These are phyloP conservation scores for Halictus quadricinctus DNA, from an alignment of 2,888 invertebrate species.

Conservation along the genomic window DNA sequence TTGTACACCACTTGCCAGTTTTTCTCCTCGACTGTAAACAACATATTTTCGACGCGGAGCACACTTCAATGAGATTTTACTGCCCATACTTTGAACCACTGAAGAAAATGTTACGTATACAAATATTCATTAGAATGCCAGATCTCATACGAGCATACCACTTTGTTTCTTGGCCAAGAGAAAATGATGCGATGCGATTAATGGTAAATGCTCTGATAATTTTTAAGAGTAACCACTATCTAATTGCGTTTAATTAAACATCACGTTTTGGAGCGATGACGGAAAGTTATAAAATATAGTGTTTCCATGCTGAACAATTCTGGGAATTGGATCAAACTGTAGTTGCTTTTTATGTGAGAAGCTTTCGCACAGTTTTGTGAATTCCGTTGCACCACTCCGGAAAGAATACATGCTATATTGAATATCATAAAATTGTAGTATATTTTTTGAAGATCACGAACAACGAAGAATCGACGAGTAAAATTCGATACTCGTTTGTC, in stretches of 20 bases:
- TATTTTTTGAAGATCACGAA: neutral
- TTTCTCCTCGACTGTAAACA: too few species aligned
- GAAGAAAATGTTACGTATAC: neutral
- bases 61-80: too few species aligned
- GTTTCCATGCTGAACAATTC: neutral
- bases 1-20: too few species aligned
- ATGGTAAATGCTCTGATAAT: conserved; percentile 19
- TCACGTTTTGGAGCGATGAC: conserved; percentile 1
- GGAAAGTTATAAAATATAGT: neutral
- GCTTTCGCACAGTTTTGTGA: conserved; percentile 5
- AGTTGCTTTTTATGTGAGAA: neutral
- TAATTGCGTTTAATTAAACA: conserved; percentile 23
- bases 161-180: neutral
- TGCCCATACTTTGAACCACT: too few species aligned
- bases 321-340: neutral
- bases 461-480: neutral
- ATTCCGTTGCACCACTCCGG: too few species aligned
- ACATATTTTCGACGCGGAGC: too few species aligned
- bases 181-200: conserved; percentile 26
- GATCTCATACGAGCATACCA: conserved; percentile 17
- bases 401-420: neutral
- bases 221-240: conserved; percentile 7
- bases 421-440: neutral
- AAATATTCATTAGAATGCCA: neutral
- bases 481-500: neutral